phyloP scores from a whole-genome alignment of 2,113 vertebrate species.

The Alethe castanea region DNA sequence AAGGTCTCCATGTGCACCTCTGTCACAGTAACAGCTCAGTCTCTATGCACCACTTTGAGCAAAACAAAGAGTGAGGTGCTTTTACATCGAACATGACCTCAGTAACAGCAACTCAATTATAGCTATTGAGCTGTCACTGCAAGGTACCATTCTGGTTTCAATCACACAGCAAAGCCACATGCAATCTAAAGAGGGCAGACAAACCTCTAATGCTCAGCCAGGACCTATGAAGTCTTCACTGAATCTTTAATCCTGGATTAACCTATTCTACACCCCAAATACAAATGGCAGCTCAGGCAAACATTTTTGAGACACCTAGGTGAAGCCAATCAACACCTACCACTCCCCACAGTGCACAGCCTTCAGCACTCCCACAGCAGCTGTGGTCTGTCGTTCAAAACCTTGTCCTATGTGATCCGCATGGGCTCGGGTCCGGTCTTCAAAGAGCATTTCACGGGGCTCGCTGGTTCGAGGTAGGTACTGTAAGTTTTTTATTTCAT shows the following conservation, averaged over 20 bases:
- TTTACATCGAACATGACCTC: not conserved
- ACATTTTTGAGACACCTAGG: not conserved
- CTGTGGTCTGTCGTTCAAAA: conserved; percentile 93
- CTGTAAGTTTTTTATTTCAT: conserved; percentile 99
- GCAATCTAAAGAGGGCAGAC: not conserved
- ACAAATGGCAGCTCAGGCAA: not conserved
- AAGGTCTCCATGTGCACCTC: not conserved
- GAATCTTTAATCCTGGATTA: not conserved
- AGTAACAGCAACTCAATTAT: not conserved
- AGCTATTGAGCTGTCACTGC: not conserved
- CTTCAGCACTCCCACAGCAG: conserved; percentile 94
- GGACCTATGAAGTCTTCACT: not conserved
- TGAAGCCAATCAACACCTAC: conserved; percentile 67
- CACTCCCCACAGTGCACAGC: conserved; percentile 87
- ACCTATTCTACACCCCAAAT: not conserved
- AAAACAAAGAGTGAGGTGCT: not conserved
- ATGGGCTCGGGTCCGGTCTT: conserved; percentile 93
- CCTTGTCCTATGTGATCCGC: conserved; percentile 98
- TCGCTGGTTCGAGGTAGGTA: conserved; percentile 96
- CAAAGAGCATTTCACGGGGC: conserved; percentile 95
- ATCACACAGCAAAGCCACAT: not conserved
- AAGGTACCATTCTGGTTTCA: not conserved
- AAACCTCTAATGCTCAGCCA: not conserved
- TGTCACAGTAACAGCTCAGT: not conserved
- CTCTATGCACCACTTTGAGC: not conserved